Conservation (phyloP, 2,888 invertebrate genomes). For the Macropis europaea region DNA sequence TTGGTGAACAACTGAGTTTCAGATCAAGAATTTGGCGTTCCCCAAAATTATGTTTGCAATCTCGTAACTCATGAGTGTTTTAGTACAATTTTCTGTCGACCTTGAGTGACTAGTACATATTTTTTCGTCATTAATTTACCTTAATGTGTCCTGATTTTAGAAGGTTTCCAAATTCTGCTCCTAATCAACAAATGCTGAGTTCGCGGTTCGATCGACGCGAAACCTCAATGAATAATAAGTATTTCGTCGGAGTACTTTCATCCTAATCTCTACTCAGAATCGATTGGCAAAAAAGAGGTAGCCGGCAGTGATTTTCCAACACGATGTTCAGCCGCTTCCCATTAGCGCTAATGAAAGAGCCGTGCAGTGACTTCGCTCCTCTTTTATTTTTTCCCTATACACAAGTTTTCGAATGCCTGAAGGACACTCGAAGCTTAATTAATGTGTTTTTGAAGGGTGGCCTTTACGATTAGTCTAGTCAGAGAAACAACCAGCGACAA, state of each 20-base stretch:
- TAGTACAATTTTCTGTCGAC: no score
- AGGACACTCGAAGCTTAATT: constrained; percentile 59
- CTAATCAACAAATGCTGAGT: constrained; percentile 21
- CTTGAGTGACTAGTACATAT: no score
- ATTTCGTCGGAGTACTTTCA: constrained; percentile 44
- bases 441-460: constrained; percentile 34
- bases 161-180: no score
- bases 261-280: constrained; percentile 20
- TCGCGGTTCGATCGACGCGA: constrained; percentile 19
- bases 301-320: constrained; percentile 37
- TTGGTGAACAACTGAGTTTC: no score
- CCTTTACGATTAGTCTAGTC: constrained; percentile 9
- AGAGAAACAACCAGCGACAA: constrained; percentile 17
- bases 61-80: no score
- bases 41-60: no score
- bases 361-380: constrained; percentile 47
- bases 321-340: constrained; percentile 50
- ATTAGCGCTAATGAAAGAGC: constrained; percentile 67
- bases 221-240: constrained; percentile 39
- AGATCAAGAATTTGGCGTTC: no score
- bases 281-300: constrained; percentile 10
- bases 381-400: constrained; percentile 32
- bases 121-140: no score
- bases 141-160: no score
- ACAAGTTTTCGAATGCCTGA: constrained; percentile 49